These are phyloP conservation scores for Cephus runcator DNA, from an alignment of 2,888 invertebrate genomes.

Conservation along the genomic window DNA sequence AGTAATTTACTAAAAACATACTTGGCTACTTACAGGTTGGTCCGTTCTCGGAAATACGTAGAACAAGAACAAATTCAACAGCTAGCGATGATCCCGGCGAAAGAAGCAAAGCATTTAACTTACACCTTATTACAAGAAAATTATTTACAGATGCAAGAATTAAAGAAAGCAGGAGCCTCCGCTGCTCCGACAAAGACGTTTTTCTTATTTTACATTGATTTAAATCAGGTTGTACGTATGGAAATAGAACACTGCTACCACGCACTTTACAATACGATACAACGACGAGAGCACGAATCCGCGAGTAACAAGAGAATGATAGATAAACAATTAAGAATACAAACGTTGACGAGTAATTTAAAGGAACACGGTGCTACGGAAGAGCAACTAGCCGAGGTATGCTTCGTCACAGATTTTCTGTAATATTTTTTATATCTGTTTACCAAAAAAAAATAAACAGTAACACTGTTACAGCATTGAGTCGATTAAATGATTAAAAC, in stretches of 20 bases:
- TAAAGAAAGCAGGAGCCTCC: constrained; percentile 75
- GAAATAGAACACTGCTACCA: constrained; percentile 78
- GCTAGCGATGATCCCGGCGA: constrained; percentile 91
- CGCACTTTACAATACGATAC: constrained; percentile 76
- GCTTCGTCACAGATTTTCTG: constrained; percentile 31
- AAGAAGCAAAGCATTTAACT: constrained; percentile 89
- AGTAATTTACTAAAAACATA: background rate
- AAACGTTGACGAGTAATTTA: constrained; percentile 83
- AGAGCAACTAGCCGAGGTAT: constrained; percentile 83
- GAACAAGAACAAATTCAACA: constrained; percentile 94
- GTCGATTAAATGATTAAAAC: background rate
- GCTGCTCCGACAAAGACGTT: constrained; percentile 85
- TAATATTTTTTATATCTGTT: constrained; percentile 13
- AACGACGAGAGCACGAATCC: constrained; percentile 74
- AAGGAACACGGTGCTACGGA: constrained; percentile 81
- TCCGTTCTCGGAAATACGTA: constrained; percentile 82
- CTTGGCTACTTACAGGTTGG: constrained; percentile 70
- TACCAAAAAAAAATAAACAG: constrained; percentile 13
- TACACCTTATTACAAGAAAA: constrained; percentile 88
- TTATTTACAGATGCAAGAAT: constrained; percentile 77
- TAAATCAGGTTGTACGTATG: constrained; percentile 76
- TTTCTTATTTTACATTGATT: constrained; percentile 80
- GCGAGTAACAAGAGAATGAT: constrained; percentile 80
- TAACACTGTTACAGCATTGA: constrained; percentile 9
- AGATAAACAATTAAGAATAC: constrained; percentile 87